Conservation (phyloP, 1,140 invertebrate genomes). For the Drosophila pandora region DNA sequence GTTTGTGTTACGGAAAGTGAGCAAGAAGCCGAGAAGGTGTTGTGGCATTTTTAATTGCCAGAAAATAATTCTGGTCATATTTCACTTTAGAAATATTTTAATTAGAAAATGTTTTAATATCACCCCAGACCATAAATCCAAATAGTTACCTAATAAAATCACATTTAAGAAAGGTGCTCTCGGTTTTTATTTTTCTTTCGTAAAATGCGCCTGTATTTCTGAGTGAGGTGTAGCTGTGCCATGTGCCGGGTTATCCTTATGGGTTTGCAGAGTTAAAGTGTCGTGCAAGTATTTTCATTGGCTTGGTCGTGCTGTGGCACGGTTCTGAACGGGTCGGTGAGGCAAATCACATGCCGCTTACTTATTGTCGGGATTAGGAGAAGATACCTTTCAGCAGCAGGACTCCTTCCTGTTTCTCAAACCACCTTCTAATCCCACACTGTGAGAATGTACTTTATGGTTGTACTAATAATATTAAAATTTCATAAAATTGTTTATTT, state of each 20-base stretch:
- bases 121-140: slow-evolving; percentile 28
- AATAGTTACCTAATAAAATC: slow-evolving; percentile 37
- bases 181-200: too few species aligned
- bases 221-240: slow-evolving; percentile 9
- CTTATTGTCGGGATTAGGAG: slow-evolving; percentile 55
- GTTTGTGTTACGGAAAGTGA: slow-evolving; percentile 47
- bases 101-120: slow-evolving; percentile 40
- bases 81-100: slow-evolving; percentile 40
- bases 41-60: slow-evolving; percentile 30
- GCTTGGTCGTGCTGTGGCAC: slow-evolving; percentile 31
- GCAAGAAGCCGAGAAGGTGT: slow-evolving; percentile 1
- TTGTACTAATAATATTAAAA: too few species aligned
- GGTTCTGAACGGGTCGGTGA: slow-evolving; percentile 19
- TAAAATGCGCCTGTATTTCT: background rate
- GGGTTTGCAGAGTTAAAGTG: slow-evolving; percentile 47
- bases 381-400: slow-evolving; percentile 44
- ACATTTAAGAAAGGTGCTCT: slow-evolving; percentile 8
- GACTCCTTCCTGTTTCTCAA: background rate
- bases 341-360: slow-evolving; percentile 56
- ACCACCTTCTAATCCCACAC: slow-evolving; percentile 4
- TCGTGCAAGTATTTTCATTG: slow-evolving; percentile 58
- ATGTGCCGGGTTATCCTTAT: slow-evolving; percentile 33
- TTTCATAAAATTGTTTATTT: background rate
- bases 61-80: slow-evolving; percentile 8
- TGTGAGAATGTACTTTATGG: background rate